These are phyloP conservation scores for Clistopyga incitator DNA, from an alignment of 2,888 invertebrate genomes.

Conservation along the genomic window DNA sequence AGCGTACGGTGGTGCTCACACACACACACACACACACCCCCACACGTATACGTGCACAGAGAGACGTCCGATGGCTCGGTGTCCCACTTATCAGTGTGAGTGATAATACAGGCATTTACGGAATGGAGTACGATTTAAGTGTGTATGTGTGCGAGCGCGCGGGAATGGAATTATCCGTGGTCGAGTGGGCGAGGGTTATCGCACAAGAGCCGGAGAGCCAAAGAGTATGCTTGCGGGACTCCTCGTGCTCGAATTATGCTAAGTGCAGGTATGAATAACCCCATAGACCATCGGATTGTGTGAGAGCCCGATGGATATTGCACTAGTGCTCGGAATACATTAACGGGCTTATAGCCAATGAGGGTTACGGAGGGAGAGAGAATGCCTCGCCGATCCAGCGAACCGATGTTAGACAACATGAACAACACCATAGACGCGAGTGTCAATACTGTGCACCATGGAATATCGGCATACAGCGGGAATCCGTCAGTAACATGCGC, in stretches of 20 bases:
- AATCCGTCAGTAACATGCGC: constrained; percentile 35
- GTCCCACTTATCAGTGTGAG: not conserved
- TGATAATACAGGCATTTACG: constrained; percentile 25
- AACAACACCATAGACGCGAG: constrained; percentile 21
- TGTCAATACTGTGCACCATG: constrained; percentile 15
- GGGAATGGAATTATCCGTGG: constrained; percentile 33
- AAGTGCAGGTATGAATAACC: constrained; percentile 43
- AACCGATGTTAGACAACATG: not conserved
- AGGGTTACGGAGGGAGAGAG: not conserved
- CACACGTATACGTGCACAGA: not conserved
- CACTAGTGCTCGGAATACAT: constrained; percentile 12
- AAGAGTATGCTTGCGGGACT: constrained; percentile 14
- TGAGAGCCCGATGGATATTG: constrained; percentile 35
- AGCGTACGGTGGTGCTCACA: constrained; percentile 31
- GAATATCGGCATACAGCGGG: constrained; percentile 23
- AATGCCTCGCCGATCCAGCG: constrained; percentile 3
- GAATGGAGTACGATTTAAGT: constrained; percentile 28
- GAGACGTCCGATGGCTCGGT: not conserved
- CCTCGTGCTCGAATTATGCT: constrained; percentile 55
- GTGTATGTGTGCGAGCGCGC: constrained; percentile 6
- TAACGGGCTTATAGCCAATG: constrained; percentile 24
- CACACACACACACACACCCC: not conserved
- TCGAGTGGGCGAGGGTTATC: constrained; percentile 13
- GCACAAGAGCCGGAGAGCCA: constrained; percentile 26
- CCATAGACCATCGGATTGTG: constrained; percentile 32